Evolutionary conservation across 2,888 invertebrate genomes (phyloP), one percentile per base, ranked within the genome.

Genomic region (Eristalis tenax): DNA sequence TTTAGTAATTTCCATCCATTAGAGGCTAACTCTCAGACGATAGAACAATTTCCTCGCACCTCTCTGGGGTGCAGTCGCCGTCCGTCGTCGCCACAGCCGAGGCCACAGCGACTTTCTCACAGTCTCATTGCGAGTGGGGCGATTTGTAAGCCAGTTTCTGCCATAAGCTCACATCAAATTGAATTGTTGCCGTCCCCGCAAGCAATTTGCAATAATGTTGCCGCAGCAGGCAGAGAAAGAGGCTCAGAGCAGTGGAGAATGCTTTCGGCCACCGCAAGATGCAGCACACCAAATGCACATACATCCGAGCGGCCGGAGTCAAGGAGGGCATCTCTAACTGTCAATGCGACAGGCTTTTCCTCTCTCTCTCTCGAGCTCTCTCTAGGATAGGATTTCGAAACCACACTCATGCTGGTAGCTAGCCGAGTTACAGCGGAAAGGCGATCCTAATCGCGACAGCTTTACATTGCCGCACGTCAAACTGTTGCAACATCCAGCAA

Each of bases 1-100:
- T 76, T 82, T 76, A 1, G 79, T 76, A 87, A 76, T 87, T 87
- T 79, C 59, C 13, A 35, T 82, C 71, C 57, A 85, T 85, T 77
- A 73, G 77, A 57, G 74, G 56, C 74, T 80, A 68, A 68, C 70
- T 57, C 66, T 26, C 56, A 35, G 18, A n/a, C 73, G 32, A 66
- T 59, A 66, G 80, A 79, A 59, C 59, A 61, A 73, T 73, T 79
- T 73, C 50, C 18, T 18, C 18, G 50, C 50, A n/a, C 50, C 50
- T 50, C 50, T 43, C 43, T 32, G 43, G 15, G 15, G 38, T 38
- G 38, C 38, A 38, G 38, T 13, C 38, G 11, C 13, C 38, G 38
- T n/a, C 2, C 11, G 38, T 2, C 38, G 38, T 13, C 1, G 13
- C 38, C 38, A 8, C 43, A 1, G 43, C n/a, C 43, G n/a, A n/a